Base-by-base conservation (phyloP, 2,888 invertebrate species). In the Gisinianus flammeolus region DNA sequence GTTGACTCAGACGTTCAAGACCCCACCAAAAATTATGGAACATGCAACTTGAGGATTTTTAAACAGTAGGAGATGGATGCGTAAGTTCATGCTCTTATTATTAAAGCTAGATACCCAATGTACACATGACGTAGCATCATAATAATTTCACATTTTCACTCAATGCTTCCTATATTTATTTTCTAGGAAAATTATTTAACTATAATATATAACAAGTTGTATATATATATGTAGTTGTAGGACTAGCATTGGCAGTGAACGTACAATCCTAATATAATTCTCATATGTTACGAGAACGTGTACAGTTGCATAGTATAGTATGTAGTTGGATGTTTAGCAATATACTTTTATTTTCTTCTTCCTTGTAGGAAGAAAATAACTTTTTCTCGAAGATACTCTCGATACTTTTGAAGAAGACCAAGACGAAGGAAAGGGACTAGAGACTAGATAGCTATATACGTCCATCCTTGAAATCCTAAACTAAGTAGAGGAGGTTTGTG, bases 391-490 rank as follows among this genome's bases (percentile, higher is more conserved):
- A 58, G 24, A 58, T 58, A 58, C n/a, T 58, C 24, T 58, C n/a
- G 12, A 24, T 12, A 26, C 26, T 26, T 62, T 3, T 62, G 62
- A 62, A 44, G 44, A 6, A 44, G 44, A 35, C 6, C 35, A 35
- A 35, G 35, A 35, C 12, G 35, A 44, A 16, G 44, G 19, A 2
- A 44, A 26, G 26, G 62, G n/a, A n/a, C n/a, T n/a, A 62, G 24
- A 28, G 28, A 62, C 62, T 62, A 26, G 62, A 26, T 26, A 62
- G 26, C 62, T 62, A 26, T 26, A 26, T 4, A 62, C 12, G 73
- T 68, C 44, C 68, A 69, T 76, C 76, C 76, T 76, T 67, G 58
- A 33, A 76, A 58, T 68, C 68, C 67, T 28, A 64, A 31, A 54
- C 44, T 26, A 75, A 52, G 28, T 19, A 64, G 52, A 56, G 69